These are phyloP conservation scores for Characodon lateralis DNA, from an alignment of 2,797 vertebrate species.

Conservation along the genomic window DNA sequence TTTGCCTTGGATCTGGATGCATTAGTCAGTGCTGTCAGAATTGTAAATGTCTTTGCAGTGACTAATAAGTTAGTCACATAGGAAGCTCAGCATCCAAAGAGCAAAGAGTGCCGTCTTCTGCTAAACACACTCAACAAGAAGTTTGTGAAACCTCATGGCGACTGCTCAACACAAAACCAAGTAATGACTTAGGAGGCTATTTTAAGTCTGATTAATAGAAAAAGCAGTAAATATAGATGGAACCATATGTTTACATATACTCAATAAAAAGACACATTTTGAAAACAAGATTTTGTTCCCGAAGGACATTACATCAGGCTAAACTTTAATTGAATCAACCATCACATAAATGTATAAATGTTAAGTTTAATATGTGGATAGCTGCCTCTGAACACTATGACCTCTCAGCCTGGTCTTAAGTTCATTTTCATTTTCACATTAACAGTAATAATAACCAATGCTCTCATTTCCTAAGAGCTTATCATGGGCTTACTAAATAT, in stretches of 20 bases:
- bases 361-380: neutral
- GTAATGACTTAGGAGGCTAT: neutral
- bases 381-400: neutral
- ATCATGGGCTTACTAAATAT: neutral
- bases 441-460: neutral
- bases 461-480: neutral
- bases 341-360: neutral
- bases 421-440: neutral
- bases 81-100: no score
- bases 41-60: neutral
- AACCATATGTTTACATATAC: neutral
- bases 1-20: neutral
- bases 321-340: neutral
- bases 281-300: no score
- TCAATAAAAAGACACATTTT: neutral
- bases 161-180: no score
- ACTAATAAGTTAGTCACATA: neutral
- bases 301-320: neutral
- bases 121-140: neutral
- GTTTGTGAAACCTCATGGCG: neutral
- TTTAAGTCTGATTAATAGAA: neutral
- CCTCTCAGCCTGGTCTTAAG: neutral
- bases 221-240: neutral
- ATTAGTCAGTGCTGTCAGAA: neutral
- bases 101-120: neutral